phyloP scores from a whole-genome alignment of 64 coral and sea anemone genomes.

The Porites lutea region DNA sequence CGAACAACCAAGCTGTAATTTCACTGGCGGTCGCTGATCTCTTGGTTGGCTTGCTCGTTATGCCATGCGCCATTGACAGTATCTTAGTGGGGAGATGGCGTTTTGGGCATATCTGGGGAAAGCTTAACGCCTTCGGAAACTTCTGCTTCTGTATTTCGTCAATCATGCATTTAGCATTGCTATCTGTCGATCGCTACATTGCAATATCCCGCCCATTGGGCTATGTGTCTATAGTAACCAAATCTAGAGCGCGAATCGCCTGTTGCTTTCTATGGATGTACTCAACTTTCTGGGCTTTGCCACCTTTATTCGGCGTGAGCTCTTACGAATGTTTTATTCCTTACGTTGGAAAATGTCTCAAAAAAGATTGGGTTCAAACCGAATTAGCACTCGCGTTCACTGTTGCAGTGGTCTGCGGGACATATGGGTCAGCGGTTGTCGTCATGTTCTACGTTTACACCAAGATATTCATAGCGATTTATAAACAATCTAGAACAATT shows the following conservation, averaged over 20 bases:
- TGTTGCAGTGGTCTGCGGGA: conserved; percentile 61
- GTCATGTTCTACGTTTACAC: conserved; percentile 68
- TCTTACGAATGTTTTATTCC: conserved; percentile 92
- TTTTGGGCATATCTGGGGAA: conserved; percentile 70
- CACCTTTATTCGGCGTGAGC: conserved; percentile 73
- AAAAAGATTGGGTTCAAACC: conserved; percentile 70
- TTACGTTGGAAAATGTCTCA: conserved; percentile 75
- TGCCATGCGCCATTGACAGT: conserved; percentile 77
- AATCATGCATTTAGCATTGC: conserved; percentile 82
- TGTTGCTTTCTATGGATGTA: conserved; percentile 64
- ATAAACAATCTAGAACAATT: conserved; percentile 53
- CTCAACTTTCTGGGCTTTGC: conserved; percentile 69
- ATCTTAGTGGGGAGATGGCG: conserved; percentile 72
- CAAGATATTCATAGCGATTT: conserved; percentile 55
- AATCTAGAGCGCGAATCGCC: conserved; percentile 39
- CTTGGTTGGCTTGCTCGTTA: conserved; percentile 75
- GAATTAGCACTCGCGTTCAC: conserved; percentile 46
- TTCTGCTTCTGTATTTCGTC: conserved; percentile 95
- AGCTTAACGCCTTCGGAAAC: conserved; percentile 82
- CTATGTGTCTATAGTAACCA: conserved; percentile 52
- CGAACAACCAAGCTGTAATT: conserved; percentile 77
- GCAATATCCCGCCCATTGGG: conserved; percentile 56
- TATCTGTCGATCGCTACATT: conserved; percentile 82
- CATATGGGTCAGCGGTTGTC: conserved; percentile 65
- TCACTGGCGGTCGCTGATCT: conserved; percentile 79